Conservation (phyloP, 2,888 invertebrate genomes). For the Amaurobius ferox region DNA sequence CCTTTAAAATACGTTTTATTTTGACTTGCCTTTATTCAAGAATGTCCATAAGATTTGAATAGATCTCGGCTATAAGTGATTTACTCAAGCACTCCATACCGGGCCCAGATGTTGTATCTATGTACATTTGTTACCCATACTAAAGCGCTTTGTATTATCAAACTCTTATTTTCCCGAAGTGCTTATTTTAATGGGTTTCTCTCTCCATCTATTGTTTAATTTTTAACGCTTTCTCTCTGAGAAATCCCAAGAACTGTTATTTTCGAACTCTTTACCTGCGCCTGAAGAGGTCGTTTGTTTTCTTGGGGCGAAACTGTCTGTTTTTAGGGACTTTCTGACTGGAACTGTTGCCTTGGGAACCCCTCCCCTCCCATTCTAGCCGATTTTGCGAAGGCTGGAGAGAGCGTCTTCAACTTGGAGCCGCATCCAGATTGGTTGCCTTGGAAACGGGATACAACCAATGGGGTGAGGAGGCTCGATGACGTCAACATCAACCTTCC, state of each 20-base stretch:
- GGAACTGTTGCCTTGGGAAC: constrained; percentile 1
- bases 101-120: neutral
- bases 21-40: no score
- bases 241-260: neutral
- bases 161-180: neutral
- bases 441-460: constrained; percentile 5
- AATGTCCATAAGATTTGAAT: no score
- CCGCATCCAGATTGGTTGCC: constrained; percentile 16
- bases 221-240: neutral
- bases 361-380: neutral
- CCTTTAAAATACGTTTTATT: no score
- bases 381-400: constrained; percentile 6
- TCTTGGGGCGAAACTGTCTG: neutral
- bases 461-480: neutral
- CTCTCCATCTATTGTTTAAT: neutral
- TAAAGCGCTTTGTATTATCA: neutral
- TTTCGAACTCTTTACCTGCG: neutral
- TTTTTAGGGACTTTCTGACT: neutral
- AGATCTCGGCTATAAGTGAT: no score
- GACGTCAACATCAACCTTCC: neutral
- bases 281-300: neutral
- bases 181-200: neutral
- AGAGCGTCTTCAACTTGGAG: neutral
- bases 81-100: no score
- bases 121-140: neutral